Percentiles rank a stretch among this genome's conserved stretches.
Conservation (phyloP, 2,888 invertebrate species). For the Automeris io region DNA sequence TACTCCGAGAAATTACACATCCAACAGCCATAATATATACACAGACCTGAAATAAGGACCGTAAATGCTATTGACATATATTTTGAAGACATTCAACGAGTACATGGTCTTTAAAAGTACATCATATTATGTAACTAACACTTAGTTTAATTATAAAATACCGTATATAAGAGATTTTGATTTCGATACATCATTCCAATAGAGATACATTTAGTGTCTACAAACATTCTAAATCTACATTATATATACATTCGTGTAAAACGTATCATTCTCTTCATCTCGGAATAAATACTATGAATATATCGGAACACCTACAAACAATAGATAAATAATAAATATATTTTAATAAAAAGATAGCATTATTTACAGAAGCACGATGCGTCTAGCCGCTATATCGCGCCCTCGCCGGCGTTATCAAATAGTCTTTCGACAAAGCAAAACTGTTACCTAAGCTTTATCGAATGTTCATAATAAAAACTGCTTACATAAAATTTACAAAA, state of each 20-base stretch:
- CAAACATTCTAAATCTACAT: conserved; percentile 16
- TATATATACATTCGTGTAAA: conserved; percentile 36
- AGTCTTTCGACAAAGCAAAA: not conserved
- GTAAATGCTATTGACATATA: conserved; percentile 15
- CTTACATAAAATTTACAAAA: too few species aligned
- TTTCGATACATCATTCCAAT: conserved; percentile 5
- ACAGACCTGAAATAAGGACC: conserved; percentile 14
- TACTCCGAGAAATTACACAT: conserved; percentile 14
- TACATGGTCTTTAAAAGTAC: conserved; percentile 32
- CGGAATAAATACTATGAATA: conserved; percentile 32
- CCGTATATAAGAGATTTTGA: conserved; percentile 5
- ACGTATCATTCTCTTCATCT: conserved; percentile 39
- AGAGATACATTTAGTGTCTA: conserved; percentile 10
- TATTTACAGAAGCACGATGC: conserved; percentile 72
- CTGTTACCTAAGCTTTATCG: too few species aligned
- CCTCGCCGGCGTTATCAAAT: conserved; percentile 18
- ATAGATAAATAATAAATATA: conserved; percentile 72
- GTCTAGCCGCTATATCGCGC: conserved; percentile 33
- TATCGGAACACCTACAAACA: conserved; percentile 43
- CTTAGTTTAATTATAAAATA: conserved; percentile 15
- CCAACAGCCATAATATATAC: conserved; percentile 19
- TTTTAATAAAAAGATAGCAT: conserved; percentile 52
- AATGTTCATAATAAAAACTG: too few species aligned
- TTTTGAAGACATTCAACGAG: conserved; percentile 22
- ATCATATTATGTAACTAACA: conserved; percentile 15